A percentile compares a stretch with the other conserved stretches of the same genome.
These are phyloP conservation scores for Motacilla alba DNA, from an alignment of 2,113 vertebrate genomes.

Conservation along the genomic window DNA sequence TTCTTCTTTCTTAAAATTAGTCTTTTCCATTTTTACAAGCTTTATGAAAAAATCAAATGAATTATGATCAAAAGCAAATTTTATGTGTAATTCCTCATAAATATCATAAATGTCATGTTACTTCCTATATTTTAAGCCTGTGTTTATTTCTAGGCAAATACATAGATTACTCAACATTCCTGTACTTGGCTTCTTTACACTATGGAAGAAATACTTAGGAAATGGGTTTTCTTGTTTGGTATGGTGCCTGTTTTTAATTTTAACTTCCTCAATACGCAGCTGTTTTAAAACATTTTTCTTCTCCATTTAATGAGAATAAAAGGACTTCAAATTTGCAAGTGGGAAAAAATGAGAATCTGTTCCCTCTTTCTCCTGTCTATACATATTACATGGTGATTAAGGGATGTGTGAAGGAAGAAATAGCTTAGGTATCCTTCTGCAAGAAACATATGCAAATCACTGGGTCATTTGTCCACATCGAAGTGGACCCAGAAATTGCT, in stretches of 20 bases:
- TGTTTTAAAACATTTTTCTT: neutral
- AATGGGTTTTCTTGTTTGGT: neutral
- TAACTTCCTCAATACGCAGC: neutral
- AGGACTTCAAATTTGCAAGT: neutral
- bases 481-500: neutral
- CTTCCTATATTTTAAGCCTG: neutral
- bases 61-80: neutral
- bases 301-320: neutral
- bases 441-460: neutral
- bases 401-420: neutral
- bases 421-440: neutral
- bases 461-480: neutral
- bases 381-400: neutral
- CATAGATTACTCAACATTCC: neutral
- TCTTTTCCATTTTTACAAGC: neutral
- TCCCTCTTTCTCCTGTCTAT: neutral
- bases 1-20: neutral
- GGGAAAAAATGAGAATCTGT: neutral
- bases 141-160: neutral
- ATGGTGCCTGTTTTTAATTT: neutral
- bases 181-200: neutral
- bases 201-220: neutral
- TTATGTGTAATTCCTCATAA: neutral
- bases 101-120: neutral
- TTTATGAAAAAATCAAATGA: neutral